Evolutionary conservation across 2,797 vertebrate species (phyloP), one percentile per base, ranked within the genome.

Genomic region (Onychomys leucogaster): DNA sequence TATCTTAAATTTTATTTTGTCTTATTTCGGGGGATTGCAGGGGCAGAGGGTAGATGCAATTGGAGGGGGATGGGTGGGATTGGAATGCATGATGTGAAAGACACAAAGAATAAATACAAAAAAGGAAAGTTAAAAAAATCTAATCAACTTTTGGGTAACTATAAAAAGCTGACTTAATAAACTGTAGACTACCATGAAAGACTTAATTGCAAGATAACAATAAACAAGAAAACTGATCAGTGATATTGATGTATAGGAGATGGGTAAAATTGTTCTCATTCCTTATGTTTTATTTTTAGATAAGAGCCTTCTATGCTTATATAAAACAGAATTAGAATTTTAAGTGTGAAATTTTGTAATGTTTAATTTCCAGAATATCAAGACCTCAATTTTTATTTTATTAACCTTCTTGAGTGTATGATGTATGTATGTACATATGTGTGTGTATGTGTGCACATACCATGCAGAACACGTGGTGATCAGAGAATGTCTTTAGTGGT

Each of bases 281-380:
- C 94, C 8, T 69, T 69, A 67, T 32, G 23, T 76, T 97, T 96
- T 77, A 73, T 73, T 77, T 93, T 83, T 29, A 85, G 86, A 80
- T 87, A 46, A 95, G 80, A 67, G n/a, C 1, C 0, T 90, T 90
- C 41, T 32, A 21, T 76, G 46, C 2, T 82, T 91, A 90, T 90
- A 32, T 67, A 92, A 97, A 93, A 90, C 65, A 52, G 14, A 92
- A 46, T 1, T 96, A 52, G 14, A 92, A 46, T 1, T 97, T 86
- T 37, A 75, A 76, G 9, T 67, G 41, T 59, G 10, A 81, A 55
- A 73, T 71, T 85, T 92, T 81, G 34, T 84, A 75, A 52, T 49
- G 13, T 52, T 78, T 75, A 89, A 17, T 93, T 13, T 85, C 27
- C 81, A 88, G 57, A 89, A 82, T 71, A 59, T 32, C 21, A 82